These are phyloP conservation scores for Chelonus formosanus DNA, from an alignment of 2,888 invertebrate genomes.

Conservation along the genomic window DNA sequence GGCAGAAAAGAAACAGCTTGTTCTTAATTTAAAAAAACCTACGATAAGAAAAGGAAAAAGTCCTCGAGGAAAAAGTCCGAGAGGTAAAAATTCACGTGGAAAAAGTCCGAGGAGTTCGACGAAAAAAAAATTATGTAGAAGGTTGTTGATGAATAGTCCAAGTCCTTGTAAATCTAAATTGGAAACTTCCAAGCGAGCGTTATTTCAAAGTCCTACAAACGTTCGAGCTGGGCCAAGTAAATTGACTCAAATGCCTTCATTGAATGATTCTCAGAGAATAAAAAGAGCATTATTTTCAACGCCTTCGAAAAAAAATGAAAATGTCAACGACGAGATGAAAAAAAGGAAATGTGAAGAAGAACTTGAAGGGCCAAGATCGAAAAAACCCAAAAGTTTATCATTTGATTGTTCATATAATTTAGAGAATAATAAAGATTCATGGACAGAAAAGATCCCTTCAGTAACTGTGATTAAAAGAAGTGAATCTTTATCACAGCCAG, in stretches of 20 bases:
- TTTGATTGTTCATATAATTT: conserved; percentile 64
- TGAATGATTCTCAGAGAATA: conserved; percentile 69
- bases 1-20: conserved; percentile 67
- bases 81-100: conserved; percentile 59
- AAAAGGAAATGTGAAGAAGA: conserved; percentile 60
- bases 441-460: conserved; percentile 45
- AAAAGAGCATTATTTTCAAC: conserved; percentile 75
- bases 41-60: conserved; percentile 63
- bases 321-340: conserved; percentile 46
- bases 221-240: conserved; percentile 60
- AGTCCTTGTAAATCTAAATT: conserved; percentile 56
- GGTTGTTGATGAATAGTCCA: conserved; percentile 65
- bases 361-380: conserved; percentile 53
- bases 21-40: conserved; percentile 72
- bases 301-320: conserved; percentile 61
- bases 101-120: conserved; percentile 71
- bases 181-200: conserved; percentile 75
- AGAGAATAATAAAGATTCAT: conserved; percentile 44
- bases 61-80: conserved; percentile 68
- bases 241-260: conserved; percentile 27
- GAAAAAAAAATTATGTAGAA: conserved; percentile 67
- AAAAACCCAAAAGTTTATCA: conserved; percentile 68
- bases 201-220: conserved; percentile 76
- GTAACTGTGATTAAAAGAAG: conserved; percentile 47
- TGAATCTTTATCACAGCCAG: conserved; percentile 44